A percentile compares a stretch with the other conserved stretches of the same genome.
Conservation (phyloP, 2,797 vertebrate species). For the Cynodonichthys magdalenae region DNA sequence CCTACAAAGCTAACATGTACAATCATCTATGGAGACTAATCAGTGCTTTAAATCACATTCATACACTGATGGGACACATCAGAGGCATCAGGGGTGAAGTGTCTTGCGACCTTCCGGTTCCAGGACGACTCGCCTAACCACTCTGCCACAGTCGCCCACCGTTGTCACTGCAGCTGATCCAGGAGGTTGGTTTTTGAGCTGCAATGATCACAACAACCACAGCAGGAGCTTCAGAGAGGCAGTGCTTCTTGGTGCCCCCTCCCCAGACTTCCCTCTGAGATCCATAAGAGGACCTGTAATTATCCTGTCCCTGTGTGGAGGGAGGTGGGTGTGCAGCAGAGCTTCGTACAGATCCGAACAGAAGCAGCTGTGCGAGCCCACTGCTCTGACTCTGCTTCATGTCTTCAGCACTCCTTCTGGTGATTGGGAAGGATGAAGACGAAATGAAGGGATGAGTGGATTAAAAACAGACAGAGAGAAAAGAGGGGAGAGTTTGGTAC, state of each 20-base stretch:
- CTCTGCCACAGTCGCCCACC: no score
- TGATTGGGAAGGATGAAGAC: background rate
- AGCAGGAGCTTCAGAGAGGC: background rate
- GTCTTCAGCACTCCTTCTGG: background rate
- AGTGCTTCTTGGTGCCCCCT: conserved; percentile 1
- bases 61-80: no score
- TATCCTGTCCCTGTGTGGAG: conserved; percentile 20
- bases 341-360: conserved; percentile 5
- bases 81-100: no score
- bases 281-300: conserved; percentile 33
- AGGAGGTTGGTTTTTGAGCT: conserved; percentile 25
- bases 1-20: no score
- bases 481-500: conserved; percentile 14
- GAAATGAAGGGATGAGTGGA: conserved; percentile 13
- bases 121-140: no score
- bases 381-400: background rate
- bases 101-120: no score
- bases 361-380: conserved; percentile 13
- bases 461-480: conserved; percentile 7
- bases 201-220: conserved; percentile 32
- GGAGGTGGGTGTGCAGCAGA: conserved; percentile 1
- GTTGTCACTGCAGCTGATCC: background rate
- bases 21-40: no score
- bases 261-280: conserved; percentile 5
- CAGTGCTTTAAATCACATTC: no score